A percentile compares a stretch with the other conserved stretches of the same genome.
Evolutionary conservation across 2,888 invertebrate genomes (phyloP).

Genomic region (Ptychoptera contaminata): DNA sequence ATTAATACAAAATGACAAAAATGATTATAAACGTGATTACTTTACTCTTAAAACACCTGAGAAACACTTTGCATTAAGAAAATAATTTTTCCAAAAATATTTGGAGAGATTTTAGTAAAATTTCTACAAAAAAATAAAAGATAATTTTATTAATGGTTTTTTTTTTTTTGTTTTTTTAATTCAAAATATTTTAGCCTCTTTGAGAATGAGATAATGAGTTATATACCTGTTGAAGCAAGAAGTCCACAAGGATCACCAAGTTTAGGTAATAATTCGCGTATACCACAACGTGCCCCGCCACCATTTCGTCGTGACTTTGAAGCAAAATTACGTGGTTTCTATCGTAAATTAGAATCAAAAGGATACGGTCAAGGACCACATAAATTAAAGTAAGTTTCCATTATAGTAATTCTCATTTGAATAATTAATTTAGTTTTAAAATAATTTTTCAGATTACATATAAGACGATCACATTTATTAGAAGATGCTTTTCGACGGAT

Average conservation of each 20-base stretch:
- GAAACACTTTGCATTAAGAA: too few relatives aligned
- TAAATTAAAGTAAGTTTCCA: conserved; percentile 70
- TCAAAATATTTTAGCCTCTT: conserved; percentile 84
- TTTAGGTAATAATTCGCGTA: conserved; percentile 41
- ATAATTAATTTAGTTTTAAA: background rate
- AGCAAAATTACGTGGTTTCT: conserved; percentile 86
- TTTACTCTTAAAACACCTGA: too few relatives aligned
- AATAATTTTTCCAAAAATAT: too few relatives aligned
- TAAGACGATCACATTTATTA: conserved; percentile 80
- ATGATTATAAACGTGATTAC: too few relatives aligned
- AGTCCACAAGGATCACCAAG: conserved; percentile 58
- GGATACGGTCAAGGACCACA: conserved; percentile 95
- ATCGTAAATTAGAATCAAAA: conserved; percentile 86
- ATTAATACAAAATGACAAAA: too few relatives aligned
- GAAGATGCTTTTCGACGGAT: conserved; percentile 94
- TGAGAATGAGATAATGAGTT: conserved; percentile 97
- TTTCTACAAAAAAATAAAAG: background rate
- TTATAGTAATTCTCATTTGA: too few relatives aligned
- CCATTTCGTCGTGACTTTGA: conserved; percentile 89
- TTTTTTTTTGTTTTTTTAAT: conserved; percentile 13
- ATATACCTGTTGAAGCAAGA: conserved; percentile 55
- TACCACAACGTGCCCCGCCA: conserved; percentile 67
- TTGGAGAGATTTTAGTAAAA: too few relatives aligned
- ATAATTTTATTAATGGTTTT: background rate
- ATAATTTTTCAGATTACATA: conserved; percentile 53